Evolutionary conservation across 2,113 vertebrate species (phyloP).

Genomic region (Carlito syrichta): DNA sequence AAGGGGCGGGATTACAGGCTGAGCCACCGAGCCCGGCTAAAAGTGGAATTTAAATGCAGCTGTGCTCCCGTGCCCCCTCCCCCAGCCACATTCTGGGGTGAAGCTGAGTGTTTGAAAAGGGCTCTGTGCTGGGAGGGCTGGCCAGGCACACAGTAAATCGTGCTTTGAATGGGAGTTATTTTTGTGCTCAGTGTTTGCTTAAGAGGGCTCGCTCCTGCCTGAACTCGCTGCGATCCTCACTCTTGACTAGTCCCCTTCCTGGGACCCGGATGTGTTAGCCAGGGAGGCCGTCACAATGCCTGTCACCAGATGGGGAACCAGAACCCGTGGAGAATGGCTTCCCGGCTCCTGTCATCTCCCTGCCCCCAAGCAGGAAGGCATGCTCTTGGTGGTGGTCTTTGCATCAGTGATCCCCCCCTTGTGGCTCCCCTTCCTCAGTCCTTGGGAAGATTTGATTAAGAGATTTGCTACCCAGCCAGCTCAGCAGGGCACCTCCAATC

Average conservation of each 20-base stretch:
- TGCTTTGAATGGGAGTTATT: slow-evolving; percentile 71
- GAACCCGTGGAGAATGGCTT: not conserved
- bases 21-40: too few species aligned
- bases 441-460: not conserved
- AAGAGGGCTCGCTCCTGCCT: slow-evolving; percentile 33
- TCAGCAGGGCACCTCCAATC: not conserved
- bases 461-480: not conserved
- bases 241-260: slow-evolving; percentile 33
- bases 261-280: not conserved
- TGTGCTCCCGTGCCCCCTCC: not conserved
- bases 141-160: slow-evolving; percentile 30
- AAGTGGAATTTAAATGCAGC: slow-evolving; percentile 10
- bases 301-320: not conserved
- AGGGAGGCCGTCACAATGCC: not conserved
- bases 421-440: not conserved
- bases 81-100: slow-evolving; percentile 23
- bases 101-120: slow-evolving; percentile 49
- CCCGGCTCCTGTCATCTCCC: not conserved
- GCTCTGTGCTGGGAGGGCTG: not conserved
- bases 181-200: slow-evolving; percentile 53
- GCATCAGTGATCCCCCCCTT: not conserved
- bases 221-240: slow-evolving; percentile 16
- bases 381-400: not conserved
- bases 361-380: not conserved
- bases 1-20: too few species aligned